Conservation (phyloP, 2,888 invertebrate species). For the Spisula solida region DNA sequence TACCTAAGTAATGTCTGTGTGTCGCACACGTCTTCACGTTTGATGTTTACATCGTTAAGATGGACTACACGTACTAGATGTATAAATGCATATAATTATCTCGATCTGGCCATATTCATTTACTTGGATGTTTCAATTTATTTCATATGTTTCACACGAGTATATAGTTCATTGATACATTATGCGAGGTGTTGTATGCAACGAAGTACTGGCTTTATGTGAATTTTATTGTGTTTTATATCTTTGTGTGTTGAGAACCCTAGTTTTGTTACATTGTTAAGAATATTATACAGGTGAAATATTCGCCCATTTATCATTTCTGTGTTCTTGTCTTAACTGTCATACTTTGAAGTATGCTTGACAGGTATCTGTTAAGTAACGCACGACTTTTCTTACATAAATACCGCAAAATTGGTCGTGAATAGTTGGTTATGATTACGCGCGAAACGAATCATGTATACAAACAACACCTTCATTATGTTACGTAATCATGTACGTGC, state of each 20-base stretch:
- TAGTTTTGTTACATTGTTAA: slow-evolving; percentile 5
- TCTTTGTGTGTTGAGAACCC: neutral
- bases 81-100: neutral
- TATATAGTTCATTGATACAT: neutral
- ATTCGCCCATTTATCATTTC: neutral
- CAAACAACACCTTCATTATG: too few relatives aligned
- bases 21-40: neutral
- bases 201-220: neutral
- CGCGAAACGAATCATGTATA: neutral
- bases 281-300: neutral
- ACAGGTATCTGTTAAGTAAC: slow-evolving; percentile 8
- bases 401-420: neutral
- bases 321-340: slow-evolving; percentile 10
- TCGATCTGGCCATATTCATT: neutral
- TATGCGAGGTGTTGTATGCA: neutral
- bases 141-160: neutral
- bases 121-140: neutral
- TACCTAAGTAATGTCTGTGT: neutral
- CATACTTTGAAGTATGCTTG: neutral
- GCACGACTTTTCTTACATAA: slow-evolving; percentile 11
- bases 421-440: neutral
- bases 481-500: too few relatives aligned
- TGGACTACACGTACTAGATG: neutral
- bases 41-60: neutral
- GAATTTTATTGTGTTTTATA: slow-evolving; percentile 8